Conservation (phyloP, 2,113 vertebrate genomes). For the Hoplias malabaricus region DNA sequence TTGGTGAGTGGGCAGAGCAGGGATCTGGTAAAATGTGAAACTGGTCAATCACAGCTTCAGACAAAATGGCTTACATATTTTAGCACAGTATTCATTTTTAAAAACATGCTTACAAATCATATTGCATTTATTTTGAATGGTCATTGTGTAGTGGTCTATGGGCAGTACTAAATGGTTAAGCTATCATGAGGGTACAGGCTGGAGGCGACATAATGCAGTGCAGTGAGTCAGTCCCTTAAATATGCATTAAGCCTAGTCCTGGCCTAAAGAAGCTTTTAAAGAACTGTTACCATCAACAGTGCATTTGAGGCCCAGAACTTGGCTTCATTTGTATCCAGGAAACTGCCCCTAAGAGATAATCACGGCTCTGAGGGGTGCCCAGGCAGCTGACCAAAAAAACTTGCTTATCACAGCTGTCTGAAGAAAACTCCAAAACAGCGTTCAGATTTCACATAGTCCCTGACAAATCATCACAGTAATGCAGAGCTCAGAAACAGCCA, state of each 20-base stretch:
- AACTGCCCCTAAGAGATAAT: slow-evolving; percentile 3
- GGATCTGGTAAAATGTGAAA: too few species aligned
- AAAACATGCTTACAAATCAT: not conserved
- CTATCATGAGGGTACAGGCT: not conserved
- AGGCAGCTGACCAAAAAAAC: not conserved
- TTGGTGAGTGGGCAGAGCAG: too few species aligned
- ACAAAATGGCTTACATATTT: not conserved
- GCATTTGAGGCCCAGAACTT: not conserved
- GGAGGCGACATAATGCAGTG: not conserved
- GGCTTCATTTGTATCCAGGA: slow-evolving; percentile 1
- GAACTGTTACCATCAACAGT: not conserved
- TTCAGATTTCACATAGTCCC: not conserved
- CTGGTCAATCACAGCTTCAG: too few species aligned
- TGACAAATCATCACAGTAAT: slow-evolving; percentile 9
- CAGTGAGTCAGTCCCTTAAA: not conserved
- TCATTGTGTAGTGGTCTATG: not conserved
- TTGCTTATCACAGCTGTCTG: not conserved
- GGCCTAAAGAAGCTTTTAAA: slow-evolving; percentile 7
- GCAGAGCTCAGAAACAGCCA: not conserved
- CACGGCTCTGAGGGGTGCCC: not conserved
- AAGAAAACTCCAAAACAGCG: not conserved
- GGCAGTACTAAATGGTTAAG: not conserved
- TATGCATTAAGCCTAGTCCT: not conserved
- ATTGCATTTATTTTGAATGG: not conserved
- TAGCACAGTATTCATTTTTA: not conserved